Evolutionary conservation across 2,797 vertebrate genomes (phyloP).

Genomic region (Sebastes taczanowskii): DNA sequence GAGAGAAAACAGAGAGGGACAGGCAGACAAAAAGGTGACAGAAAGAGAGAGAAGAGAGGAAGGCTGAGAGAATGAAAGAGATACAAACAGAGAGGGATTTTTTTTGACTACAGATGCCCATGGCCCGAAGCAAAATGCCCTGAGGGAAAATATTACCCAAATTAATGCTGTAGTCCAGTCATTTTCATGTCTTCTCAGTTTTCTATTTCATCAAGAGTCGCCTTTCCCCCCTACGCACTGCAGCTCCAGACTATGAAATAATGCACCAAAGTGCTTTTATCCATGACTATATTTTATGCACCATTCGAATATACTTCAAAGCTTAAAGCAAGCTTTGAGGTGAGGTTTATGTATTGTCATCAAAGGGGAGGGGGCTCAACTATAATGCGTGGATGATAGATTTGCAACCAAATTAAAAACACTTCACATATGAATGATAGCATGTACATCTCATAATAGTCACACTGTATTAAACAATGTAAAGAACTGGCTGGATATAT

Average conservation of each 20-base stretch:
- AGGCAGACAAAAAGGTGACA: constrained; percentile 18
- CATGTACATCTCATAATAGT: background rate
- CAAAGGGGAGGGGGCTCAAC: background rate
- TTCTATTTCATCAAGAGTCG: constrained; percentile 13
- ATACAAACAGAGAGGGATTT: constrained; percentile 1
- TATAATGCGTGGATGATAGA: background rate
- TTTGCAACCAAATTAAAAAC: background rate
- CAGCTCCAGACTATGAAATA: background rate
- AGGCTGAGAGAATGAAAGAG: background rate
- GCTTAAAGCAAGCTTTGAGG: background rate
- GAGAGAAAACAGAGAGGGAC: constrained; percentile 54
- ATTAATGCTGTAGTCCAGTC: constrained; percentile 26
- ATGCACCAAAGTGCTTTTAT: background rate
- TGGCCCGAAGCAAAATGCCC: constrained; percentile 15
- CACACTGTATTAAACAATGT: background rate
- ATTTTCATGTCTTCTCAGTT: constrained; percentile 23
- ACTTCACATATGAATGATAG: background rate
- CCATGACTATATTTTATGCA: background rate
- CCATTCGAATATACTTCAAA: background rate
- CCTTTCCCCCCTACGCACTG: background rate
- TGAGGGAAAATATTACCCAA: constrained; percentile 22
- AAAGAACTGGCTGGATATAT: background rate
- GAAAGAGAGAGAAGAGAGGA: constrained; percentile 20
- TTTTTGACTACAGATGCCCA: constrained; percentile 18
- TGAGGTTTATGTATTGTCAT: background rate